Base-by-base conservation (phyloP, 2,113 vertebrate genomes). In the Dipodomys spectabilis region DNA sequence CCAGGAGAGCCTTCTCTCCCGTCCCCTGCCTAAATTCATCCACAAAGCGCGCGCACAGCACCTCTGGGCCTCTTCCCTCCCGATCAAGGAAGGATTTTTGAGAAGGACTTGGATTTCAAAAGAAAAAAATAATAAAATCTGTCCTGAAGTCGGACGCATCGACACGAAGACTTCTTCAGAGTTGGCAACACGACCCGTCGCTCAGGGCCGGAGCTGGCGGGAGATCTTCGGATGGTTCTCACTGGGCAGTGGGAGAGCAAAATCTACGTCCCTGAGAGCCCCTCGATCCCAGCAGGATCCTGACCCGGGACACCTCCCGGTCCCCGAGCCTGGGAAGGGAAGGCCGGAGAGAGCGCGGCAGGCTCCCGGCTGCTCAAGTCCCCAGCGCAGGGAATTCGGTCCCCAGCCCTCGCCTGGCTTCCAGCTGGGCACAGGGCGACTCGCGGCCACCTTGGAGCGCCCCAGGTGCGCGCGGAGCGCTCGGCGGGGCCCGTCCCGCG, bases 391-490 rank as follows among this genome's bases (percentile, higher is more conserved):
- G 18, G 65, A 13, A n/a, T 67, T n/a, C 35, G 0, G 68, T 15
- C 23, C 78, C 28, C 7, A 15, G 28, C 67, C 7, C 10, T 22
- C 74, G 60, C 23, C 6, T 60, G 64, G 82, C 35, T 80, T 25
- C 16, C 0, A 77, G 86, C 32, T 1, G 28, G n/a, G 65, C 57
- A 2, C 12, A 75, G 79, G 72, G 39, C 90, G 88, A 9, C 90
- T 60, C 53, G 0, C 75, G 20, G 32, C 81, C 91, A 22, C 62
- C 18, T 57, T 39, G 6, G 64, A 49, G 30, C 10, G 8, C 68
- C 60, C 78, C 87, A 90, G 86, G 91, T 94, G 85, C 79, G 27
- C 62, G 28, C 68, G 0, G 71, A 78, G 60, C 30, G 53, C 93
- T 28, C 28, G 12, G 35, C 10, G 2, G 69, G 44, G 67, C 75